phyloP scores from a whole-genome alignment of 2,888 invertebrate species.

The Azorinus chamasolen region DNA sequence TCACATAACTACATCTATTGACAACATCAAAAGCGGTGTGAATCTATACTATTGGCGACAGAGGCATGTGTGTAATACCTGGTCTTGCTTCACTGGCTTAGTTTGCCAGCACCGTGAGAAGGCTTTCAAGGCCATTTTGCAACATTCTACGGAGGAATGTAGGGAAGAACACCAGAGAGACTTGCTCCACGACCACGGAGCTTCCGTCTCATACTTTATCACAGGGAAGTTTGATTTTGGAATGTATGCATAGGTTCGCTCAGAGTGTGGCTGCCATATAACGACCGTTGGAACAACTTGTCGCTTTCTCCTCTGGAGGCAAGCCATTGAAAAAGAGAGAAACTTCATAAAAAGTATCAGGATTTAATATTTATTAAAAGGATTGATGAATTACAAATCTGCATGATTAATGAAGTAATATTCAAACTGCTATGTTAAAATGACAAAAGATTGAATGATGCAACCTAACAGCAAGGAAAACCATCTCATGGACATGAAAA shows the following conservation, averaged over 20 bases:
- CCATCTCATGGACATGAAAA: too few species aligned
- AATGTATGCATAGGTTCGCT: conserved; percentile 45
- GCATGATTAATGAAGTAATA: too few species aligned
- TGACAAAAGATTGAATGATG: conserved; percentile 8
- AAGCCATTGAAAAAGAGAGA: conserved; percentile 3
- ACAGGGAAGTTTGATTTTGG: conserved; percentile 45
- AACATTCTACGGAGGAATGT: conserved; percentile 46
- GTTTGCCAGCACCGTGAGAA: conserved; percentile 53
- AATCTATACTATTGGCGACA: too few species aligned
- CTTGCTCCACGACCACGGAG: conserved; percentile 61
- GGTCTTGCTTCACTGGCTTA: conserved; percentile 26
- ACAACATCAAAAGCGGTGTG: too few species aligned
- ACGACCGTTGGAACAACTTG: conserved; percentile 51
- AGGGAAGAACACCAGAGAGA: conserved; percentile 35
- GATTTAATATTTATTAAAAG: too few species aligned
- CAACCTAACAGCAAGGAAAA: not conserved
- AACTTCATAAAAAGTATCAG: conserved; percentile 2
- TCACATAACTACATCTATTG: too few species aligned
- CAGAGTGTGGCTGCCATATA: conserved; percentile 46
- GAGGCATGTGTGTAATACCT: too few species aligned
- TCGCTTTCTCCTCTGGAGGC: conserved; percentile 40
- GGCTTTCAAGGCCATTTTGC: conserved; percentile 38
- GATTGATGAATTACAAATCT: too few species aligned
- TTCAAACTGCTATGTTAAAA: too few species aligned
- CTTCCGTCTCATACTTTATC: conserved; percentile 20